Evolutionary conservation across 2,888 invertebrate genomes (phyloP).

Genomic region (Orthosia gothica): DNA sequence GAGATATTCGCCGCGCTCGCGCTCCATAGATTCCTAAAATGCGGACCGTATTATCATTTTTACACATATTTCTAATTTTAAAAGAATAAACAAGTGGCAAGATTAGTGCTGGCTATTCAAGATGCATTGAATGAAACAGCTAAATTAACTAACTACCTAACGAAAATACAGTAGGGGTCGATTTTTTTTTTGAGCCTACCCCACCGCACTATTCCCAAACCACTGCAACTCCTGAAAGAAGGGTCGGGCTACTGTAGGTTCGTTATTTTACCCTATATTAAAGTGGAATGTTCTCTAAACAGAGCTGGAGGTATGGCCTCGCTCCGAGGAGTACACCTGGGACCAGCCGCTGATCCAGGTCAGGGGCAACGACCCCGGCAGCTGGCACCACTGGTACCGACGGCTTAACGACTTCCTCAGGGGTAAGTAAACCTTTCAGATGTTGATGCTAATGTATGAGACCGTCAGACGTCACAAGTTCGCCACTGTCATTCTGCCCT

Average conservation of each 20-base stretch:
- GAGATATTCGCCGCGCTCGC: no score
- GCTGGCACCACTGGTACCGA: slow-evolving; percentile 87
- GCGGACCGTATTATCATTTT: no score
- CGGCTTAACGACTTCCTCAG: slow-evolving; percentile 85
- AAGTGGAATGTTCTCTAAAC: neutral
- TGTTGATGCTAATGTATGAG: no score
- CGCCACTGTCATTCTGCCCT: no score
- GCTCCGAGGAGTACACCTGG: slow-evolving; percentile 83
- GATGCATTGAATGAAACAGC: neutral
- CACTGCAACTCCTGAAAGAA: no score
- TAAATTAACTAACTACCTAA: neutral
- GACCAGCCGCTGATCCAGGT: slow-evolving; percentile 87
- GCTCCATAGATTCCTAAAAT: no score
- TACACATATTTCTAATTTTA: no score
- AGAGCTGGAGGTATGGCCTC: slow-evolving; percentile 89
- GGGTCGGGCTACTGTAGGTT: neutral
- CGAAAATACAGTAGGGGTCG: no score
- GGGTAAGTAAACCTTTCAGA: slow-evolving; percentile 70
- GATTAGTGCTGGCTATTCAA: neutral
- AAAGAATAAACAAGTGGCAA: no score
- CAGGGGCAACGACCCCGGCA: slow-evolving; percentile 83
- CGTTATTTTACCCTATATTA: neutral
- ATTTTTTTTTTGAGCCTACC: no score
- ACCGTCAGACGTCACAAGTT: no score
- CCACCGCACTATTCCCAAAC: no score